These are phyloP conservation scores for Lasioglossum leucozonium DNA, from an alignment of 2,888 invertebrate genomes.

Conservation along the genomic window DNA sequence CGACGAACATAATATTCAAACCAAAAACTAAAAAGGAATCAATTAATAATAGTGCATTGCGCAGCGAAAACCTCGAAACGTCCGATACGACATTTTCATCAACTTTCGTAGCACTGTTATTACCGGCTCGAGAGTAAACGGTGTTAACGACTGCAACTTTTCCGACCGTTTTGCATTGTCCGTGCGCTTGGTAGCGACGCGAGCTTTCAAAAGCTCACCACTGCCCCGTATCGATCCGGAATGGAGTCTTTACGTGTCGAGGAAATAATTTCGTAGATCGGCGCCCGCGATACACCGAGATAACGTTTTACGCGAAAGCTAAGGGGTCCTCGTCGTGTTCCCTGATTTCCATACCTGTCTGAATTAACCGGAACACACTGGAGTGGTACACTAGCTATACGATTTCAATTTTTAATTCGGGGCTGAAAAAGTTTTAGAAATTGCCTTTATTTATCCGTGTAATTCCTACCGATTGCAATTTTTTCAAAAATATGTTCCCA, in stretches of 20 bases:
- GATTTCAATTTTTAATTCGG: too few relatives aligned
- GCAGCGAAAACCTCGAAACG: too few relatives aligned
- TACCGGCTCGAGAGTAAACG: background rate
- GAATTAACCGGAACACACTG: background rate
- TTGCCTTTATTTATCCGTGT: too few relatives aligned
- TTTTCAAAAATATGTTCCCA: too few relatives aligned
- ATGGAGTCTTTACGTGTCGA: slow-evolving; percentile 21
- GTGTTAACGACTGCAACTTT: background rate
- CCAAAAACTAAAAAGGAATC: too few relatives aligned
- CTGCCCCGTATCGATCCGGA: slow-evolving; percentile 6
- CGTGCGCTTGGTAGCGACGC: background rate
- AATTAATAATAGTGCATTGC: too few relatives aligned
- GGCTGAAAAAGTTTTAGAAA: too few relatives aligned
- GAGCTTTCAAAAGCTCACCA: background rate
- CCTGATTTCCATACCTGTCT: slow-evolving; percentile 4
- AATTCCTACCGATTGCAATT: too few relatives aligned
- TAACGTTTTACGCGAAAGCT: slow-evolving; percentile 31
- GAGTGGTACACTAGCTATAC: background rate
- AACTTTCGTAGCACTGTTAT: background rate
- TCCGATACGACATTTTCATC: background rate
- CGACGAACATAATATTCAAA: too few relatives aligned
- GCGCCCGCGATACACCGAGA: background rate
- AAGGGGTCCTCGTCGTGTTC: slow-evolving; percentile 10
- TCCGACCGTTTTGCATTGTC: background rate
- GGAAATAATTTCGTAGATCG: slow-evolving; percentile 37